Evolutionary conservation across 35 echinoderm and acorn worm genomes (phyloP), one percentile per base, ranked within the genome.

Genomic region (Apostichopus japonicus): DNA sequence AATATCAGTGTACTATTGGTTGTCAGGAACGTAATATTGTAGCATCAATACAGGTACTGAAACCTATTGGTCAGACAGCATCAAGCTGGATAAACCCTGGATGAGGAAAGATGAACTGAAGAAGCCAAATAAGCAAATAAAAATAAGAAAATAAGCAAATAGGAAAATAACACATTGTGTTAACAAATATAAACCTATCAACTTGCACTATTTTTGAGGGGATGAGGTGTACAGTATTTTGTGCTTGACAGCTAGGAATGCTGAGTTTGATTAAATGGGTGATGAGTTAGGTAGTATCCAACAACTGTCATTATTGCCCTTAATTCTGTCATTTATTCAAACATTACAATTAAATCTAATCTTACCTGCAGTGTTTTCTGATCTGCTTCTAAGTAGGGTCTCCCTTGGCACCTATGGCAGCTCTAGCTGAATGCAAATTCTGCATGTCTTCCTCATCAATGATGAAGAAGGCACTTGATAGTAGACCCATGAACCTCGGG

Each of bases 351-450:
- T 72, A 72, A 0, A 72, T 72, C 4, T 72, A 72, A 83, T 55
- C 80, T 83, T 52, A 83, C 80, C 80, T 83, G 80, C 80, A 83
- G 80, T 83, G 80, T 83, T 83, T 83, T 19, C 80, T 83, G 19
- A 83, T 83, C 17, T 83, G 23, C 33, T 83, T 83, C 80, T 83
- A 53, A 52, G 80, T 23, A 53, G 80, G 52, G 17, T 83, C 80
- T 17, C 80, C 80, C 24, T 83, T 83, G 1, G 79, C 79, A 1
- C 14, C 79, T 17, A 23, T 84, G 10, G 51, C 81, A 10, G 81
- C 81, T 58, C 81, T 84, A 4, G 81, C 81, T n/a, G 17, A 9
- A 4, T 10, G 10, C 19, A 84, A n/a, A 58, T 58, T 84, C 81
- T 84, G 8, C 17, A 84, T 9, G 81, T 84, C 81, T n/a, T 84